A percentile compares a stretch with the other conserved stretches of the same genome.
Conservation (phyloP, 2,113 vertebrate genomes). For the Odocoileus virginianus region DNA sequence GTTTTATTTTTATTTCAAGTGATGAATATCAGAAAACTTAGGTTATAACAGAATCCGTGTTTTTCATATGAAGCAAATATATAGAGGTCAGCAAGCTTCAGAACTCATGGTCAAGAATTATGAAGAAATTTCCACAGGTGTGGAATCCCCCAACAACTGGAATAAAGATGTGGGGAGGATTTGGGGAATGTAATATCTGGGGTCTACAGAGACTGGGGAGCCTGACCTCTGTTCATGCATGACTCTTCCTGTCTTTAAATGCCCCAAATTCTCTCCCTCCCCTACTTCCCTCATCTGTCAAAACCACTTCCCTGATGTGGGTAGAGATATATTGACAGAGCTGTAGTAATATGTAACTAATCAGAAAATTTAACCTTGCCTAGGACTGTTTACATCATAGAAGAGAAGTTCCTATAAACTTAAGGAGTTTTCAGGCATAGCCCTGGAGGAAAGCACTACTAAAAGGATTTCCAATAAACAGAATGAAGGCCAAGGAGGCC, state of each 20-base stretch:
- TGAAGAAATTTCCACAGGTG: background rate
- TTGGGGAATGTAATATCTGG: background rate
- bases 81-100: background rate
- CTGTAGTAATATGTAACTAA: background rate
- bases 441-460: background rate
- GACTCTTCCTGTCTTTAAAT: background rate
- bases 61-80: background rate
- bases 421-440: background rate
- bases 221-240: background rate
- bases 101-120: background rate
- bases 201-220: background rate
- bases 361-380: background rate
- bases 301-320: background rate
- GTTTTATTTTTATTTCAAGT: background rate
- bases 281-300: background rate
- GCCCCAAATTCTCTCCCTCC: background rate
- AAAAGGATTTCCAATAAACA: background rate
- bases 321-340: background rate
- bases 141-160: background rate
- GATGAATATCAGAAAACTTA: background rate
- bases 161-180: background rate
- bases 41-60: background rate
- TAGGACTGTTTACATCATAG: too few relatives aligned
- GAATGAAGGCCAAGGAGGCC: background rate
- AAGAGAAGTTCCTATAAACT: background rate